Percentiles rank a stretch among this genome's conserved stretches.
These are phyloP conservation scores for Rotaria socialis DNA, from an alignment of 2,888 invertebrate genomes.

Conservation along the genomic window DNA sequence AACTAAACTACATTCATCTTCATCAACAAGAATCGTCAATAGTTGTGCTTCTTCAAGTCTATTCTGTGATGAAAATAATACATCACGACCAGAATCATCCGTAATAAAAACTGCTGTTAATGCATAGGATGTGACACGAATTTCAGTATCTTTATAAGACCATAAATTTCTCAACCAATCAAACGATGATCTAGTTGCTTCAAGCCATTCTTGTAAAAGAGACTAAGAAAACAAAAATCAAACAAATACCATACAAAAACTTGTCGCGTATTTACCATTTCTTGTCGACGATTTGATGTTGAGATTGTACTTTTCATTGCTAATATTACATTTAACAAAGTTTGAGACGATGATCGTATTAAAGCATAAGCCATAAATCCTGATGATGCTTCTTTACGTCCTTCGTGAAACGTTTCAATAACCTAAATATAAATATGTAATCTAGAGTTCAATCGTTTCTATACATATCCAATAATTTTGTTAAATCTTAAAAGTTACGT, in stretches of 20 bases:
- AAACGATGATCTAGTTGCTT: neutral
- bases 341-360: constrained; percentile 10
- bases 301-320: neutral
- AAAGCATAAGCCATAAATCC: constrained; percentile 27
- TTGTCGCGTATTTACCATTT: neutral
- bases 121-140: constrained; percentile 21
- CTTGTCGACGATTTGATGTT: constrained; percentile 24
- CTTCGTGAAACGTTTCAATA: neutral
- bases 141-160: neutral
- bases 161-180: constrained; percentile 6
- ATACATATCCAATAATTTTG: too few relatives aligned
- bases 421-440: neutral
- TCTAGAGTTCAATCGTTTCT: neutral
- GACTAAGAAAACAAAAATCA: neutral
- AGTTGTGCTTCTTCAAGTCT: constrained; percentile 12
- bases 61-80: neutral
- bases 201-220: neutral
- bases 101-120: neutral
- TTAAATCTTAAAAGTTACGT: neutral
- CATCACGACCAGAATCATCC: neutral
- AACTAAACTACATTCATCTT: constrained; percentile 23
- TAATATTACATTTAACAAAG: neutral
- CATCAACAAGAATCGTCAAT: neutral
- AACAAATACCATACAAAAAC: too few relatives aligned
- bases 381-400: constrained; percentile 26